A percentile compares a stretch with the other conserved stretches of the same genome.
phyloP scores from a whole-genome alignment of 2,113 vertebrate species.

The Todiramphus chloris region DNA sequence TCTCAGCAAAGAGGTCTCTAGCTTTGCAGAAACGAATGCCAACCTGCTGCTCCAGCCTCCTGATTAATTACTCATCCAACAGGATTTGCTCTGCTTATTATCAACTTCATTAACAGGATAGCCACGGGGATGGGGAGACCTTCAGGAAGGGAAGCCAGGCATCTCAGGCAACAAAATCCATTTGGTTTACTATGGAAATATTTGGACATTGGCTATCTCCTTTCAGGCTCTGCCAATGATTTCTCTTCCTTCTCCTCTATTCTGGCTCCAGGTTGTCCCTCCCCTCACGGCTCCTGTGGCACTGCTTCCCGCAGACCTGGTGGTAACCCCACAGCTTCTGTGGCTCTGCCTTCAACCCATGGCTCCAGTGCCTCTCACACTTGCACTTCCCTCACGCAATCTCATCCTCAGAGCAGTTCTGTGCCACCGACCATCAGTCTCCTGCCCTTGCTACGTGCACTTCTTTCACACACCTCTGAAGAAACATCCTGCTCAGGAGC shows the following conservation, averaged over 20 bases:
- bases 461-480: neutral
- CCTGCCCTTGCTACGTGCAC: neutral
- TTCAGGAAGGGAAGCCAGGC: neutral
- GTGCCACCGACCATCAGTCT: rapidly evolving
- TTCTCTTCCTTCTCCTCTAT: neutral
- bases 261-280: neutral
- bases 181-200: neutral
- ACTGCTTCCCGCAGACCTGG: neutral
- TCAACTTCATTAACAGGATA: neutral
- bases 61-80: neutral
- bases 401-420: neutral
- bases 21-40: neutral
- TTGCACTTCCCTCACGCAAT: neutral
- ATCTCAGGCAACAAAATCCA: neutral
- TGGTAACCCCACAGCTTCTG: neutral
- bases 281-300: neutral
- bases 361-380: neutral
- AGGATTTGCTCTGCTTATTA: neutral
- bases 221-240: neutral
- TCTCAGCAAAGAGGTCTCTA: neutral
- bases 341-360: neutral
- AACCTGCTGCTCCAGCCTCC: neutral
- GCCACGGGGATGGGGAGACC: neutral
- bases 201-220: neutral
- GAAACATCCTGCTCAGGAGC: neutral